Base-by-base conservation (phyloP, 2,888 invertebrate genomes). In the Nemoura dubitans region DNA sequence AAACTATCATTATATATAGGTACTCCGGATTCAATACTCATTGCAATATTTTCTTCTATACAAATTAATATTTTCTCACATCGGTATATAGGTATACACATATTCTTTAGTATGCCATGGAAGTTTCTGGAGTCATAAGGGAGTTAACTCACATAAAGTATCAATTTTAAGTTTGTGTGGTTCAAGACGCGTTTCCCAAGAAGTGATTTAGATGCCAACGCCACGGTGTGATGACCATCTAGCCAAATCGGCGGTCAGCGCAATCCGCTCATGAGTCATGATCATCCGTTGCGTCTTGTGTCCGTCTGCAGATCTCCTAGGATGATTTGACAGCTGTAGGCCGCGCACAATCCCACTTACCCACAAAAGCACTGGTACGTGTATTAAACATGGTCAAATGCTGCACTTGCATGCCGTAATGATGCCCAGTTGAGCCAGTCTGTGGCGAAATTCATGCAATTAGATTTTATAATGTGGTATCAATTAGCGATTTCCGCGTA, bases 241-340 rank as follows among this genome's bases (percentile, higher is more conserved):
- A 59, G 59, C 59, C 14, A 59, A 59, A 59, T 10, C 59, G 59
- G 14, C 59, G 14, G 16, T 59, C 2, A 16, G 21, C 59, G 59
- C 59, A 10, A 59, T 16, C 36, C 36, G 59, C n/a, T n/a, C n/a
- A n/a, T 21, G 59, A 59, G 59, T 59, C 59, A 21, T 59, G 59
- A 59, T 21, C 59, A 21, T 59, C 59, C 59, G 59, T 59, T 21
- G 59, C 59, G 59, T 59, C 21, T 59, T 21, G 59, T 14, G 59
- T 59, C 21, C 59, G 59, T 59, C 59, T 10, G 59, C 59, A 59
- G 59, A 59, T 59, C 59, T 59, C 14, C 59, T 59, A 14, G 59
- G 59, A 59, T 21, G 59, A 59, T 59, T 59, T 59, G 59, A 59
- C 59, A 59, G 59, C 59, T 59, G 59, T 59, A 59, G 59, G 59